phyloP scores from a whole-genome alignment of 2,888 invertebrate genomes.

The Drosophila falleni region DNA sequence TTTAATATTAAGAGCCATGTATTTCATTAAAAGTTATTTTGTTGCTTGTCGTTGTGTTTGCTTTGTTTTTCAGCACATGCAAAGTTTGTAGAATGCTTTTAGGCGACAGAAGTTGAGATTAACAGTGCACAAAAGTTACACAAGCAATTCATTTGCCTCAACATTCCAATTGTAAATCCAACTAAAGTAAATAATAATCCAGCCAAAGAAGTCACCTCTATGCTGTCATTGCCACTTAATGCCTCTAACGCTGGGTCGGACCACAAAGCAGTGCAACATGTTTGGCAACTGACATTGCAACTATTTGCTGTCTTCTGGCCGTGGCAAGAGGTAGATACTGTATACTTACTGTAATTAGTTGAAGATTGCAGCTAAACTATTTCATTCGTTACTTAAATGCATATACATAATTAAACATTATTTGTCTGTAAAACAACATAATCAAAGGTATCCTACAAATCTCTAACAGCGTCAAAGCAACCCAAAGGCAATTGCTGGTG shows the following conservation, averaged over 20 bases:
- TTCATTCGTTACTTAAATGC: not conserved
- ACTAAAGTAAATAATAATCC: slow-evolving; percentile 54
- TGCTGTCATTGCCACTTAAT: slow-evolving; percentile 25
- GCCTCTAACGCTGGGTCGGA: slow-evolving; percentile 1
- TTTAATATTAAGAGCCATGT: slow-evolving; percentile 73
- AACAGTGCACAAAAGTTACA: slow-evolving; percentile 32
- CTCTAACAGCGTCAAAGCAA: too few relatives aligned
- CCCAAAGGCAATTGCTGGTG: too few relatives aligned
- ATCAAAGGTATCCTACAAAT: not conserved
- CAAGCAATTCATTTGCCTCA: slow-evolving; percentile 29
- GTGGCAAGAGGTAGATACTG: not conserved
- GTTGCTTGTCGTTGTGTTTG: slow-evolving; percentile 40
- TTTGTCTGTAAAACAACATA: not conserved
- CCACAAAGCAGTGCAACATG: slow-evolving; percentile 61
- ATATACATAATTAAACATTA: slow-evolving; percentile 3
- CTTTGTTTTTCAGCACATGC: slow-evolving; percentile 38
- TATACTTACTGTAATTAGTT: not conserved
- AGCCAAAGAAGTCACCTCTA: not conserved
- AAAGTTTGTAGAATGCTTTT: slow-evolving; percentile 55
- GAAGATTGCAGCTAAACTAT: not conserved
- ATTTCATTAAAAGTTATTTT: slow-evolving; percentile 81
- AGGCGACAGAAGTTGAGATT: slow-evolving; percentile 55
- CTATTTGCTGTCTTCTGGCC: slow-evolving; percentile 4
- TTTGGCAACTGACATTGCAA: slow-evolving; percentile 67
- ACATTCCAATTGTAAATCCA: slow-evolving; percentile 18